Base-by-base conservation (phyloP, 1,140 invertebrate species). In the Caenorhabditis latens region DNA sequence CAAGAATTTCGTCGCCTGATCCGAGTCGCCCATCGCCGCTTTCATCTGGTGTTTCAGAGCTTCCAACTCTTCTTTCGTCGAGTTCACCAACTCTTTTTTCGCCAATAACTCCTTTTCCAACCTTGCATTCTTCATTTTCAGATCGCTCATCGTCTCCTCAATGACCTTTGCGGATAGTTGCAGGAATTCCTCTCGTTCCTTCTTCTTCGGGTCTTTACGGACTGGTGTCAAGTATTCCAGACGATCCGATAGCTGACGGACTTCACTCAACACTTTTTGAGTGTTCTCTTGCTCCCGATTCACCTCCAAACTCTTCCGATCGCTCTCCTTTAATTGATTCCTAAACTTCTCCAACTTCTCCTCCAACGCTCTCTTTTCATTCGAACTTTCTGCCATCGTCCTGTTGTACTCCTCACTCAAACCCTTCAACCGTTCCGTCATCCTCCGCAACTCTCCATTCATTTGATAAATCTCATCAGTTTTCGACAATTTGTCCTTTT, bases 281-380 rank as follows among this genome's bases (percentile, higher is more conserved):
- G 67, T 71, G 46, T 48, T 79, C 21, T 50, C 71, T 24, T 79
- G 46, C 40, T 79, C 71, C 6, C 13, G 21, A 8, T 79, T 13
- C 11, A 24, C 43, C 19, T 79, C 71, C 9, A 50, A 21, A 11
- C 42, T 46, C 43, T 71, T 71, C 4, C 67, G 67, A 48, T 71
- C 84, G 46, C 53, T 65, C 13, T 85, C 84, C 9, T 48, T 65
- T 5, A 48, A 4, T 7, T 11, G 8, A 21, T 71, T 65, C 48
- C 16, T 24, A 21, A 50, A 53, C 46, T 85, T 67, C 5, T 57
- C 67, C 48, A 71, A 67, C 24, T 85, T 85, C 48, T 85, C 82
- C n/a, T 58, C 42, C 2, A 84, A 21, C 11, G 24, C 24, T 11
- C 42, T 48, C 11, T 79, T 79, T 40, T 50, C 71, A 13, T 5